phyloP scores from a whole-genome alignment of 2,797 vertebrate genomes.

The Cryptoprocta ferox region DNA sequence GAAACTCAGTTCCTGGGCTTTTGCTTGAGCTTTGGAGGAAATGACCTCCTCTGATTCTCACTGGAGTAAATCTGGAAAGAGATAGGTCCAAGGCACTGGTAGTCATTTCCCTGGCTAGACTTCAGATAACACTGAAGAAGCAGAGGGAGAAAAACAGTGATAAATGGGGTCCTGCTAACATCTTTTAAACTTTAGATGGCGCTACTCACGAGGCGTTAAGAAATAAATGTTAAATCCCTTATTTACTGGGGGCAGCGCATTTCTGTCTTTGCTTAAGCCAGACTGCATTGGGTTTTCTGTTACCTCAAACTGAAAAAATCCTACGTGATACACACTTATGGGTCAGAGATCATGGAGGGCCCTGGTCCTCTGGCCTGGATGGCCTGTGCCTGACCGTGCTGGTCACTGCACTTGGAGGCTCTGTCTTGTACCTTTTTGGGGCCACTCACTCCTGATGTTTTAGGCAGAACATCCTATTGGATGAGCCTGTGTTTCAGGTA shows the following conservation, averaged over 20 bases:
- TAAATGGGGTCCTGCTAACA: not conserved
- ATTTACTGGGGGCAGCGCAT: not conserved
- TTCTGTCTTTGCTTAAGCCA: not conserved
- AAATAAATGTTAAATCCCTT: conserved; percentile 7
- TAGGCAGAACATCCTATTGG: not conserved
- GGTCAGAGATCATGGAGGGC: not conserved
- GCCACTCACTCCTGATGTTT: not conserved
- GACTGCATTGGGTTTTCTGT: not conserved
- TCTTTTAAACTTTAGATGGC: not conserved
- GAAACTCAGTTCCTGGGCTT: not conserved
- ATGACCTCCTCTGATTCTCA: not conserved
- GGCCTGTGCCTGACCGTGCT: not conserved
- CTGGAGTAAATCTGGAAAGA: not conserved
- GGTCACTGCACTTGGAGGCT: not conserved
- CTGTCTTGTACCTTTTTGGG: not conserved
- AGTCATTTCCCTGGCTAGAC: not conserved
- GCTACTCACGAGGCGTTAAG: not conserved
- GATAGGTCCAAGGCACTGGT: not conserved
- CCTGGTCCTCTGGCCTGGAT: not conserved
- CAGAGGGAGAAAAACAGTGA: not conserved
- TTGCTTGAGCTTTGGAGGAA: not conserved
- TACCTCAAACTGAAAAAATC: not conserved
- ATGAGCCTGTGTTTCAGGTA: not conserved
- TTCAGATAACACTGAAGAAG: not conserved
- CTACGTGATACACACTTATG: not conserved